Evolutionary conservation across 2,113 vertebrate genomes (phyloP).

Genomic region (Megaceryle torquata): DNA sequence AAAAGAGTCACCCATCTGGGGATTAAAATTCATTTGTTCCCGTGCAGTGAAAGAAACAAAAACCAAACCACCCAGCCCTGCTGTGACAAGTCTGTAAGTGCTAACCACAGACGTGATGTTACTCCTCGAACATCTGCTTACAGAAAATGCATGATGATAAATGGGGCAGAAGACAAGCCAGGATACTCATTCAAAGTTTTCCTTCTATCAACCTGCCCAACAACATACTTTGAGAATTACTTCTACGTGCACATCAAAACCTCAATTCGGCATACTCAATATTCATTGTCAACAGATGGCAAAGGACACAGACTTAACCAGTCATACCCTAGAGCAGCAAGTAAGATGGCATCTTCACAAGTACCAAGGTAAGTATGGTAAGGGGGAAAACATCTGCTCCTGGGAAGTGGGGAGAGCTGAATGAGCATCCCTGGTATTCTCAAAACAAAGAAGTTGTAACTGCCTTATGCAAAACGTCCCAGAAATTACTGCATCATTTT

Average conservation of each 20-base stretch:
- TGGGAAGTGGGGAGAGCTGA: background rate
- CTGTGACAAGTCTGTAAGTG: background rate
- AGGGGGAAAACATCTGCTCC: background rate
- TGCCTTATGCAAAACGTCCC: background rate
- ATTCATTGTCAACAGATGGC: background rate
- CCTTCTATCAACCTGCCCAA: background rate
- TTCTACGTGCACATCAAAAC: background rate
- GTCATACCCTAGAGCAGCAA: background rate
- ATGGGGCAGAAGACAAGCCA: background rate
- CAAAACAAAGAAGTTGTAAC: background rate
- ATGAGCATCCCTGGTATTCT: background rate
- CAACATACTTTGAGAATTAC: background rate
- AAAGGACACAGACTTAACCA: background rate
- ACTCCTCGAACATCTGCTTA: background rate
- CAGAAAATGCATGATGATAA: background rate
- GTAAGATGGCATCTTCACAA: background rate
- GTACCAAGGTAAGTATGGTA: background rate
- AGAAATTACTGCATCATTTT: background rate
- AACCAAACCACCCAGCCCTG: background rate
- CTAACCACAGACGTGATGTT: background rate
- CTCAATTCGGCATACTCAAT: background rate
- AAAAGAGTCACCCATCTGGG: background rate
- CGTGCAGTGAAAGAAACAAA: background rate
- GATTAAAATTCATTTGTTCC: background rate
- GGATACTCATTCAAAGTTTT: background rate